A percentile compares a stretch with the other conserved stretches of the same genome.
phyloP scores from a whole-genome alignment of 2,888 invertebrate genomes.

The Mayetiola destructor region DNA sequence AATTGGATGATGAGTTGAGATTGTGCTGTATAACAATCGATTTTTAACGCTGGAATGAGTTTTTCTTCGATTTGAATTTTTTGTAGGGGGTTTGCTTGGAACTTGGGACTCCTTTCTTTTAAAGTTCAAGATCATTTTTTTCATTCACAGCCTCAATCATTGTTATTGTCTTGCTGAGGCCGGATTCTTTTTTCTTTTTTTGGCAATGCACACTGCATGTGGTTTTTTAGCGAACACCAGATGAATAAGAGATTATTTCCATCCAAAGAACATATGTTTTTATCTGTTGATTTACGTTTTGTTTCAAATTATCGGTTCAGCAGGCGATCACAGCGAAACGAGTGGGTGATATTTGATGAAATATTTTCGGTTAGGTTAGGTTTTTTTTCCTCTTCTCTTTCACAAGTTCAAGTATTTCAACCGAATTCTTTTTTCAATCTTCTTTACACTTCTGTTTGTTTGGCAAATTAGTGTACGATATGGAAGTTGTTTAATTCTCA shows the following conservation, averaged over 20 bases:
- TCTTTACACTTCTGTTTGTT: too few species aligned
- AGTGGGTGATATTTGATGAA: not conserved
- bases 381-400: not conserved
- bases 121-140: too few species aligned
- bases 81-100: not conserved
- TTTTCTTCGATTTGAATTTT: conserved; percentile 6
- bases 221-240: conserved; percentile 1
- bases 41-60: conserved; percentile 12
- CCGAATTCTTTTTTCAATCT: not conserved
- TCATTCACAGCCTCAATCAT: not conserved
- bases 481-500: not conserved
- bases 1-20: conserved; percentile 13
- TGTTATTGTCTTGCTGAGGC: not conserved
- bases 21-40: conserved; percentile 6
- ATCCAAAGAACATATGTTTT: conserved; percentile 9
- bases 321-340: not conserved
- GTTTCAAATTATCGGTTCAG: conserved; percentile 8
- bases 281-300: conserved; percentile 6
- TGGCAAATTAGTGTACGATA: too few species aligned
- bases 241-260: too few species aligned
- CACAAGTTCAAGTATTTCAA: not conserved
- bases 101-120: not conserved
- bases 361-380: not conserved
- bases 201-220: conserved; percentile 10
- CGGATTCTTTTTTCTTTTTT: conserved; percentile 11